Evolutionary conservation across 1,140 invertebrate species (phyloP), one percentile per base, ranked within the genome.

Genomic region (Megalonaias nervosa): DNA sequence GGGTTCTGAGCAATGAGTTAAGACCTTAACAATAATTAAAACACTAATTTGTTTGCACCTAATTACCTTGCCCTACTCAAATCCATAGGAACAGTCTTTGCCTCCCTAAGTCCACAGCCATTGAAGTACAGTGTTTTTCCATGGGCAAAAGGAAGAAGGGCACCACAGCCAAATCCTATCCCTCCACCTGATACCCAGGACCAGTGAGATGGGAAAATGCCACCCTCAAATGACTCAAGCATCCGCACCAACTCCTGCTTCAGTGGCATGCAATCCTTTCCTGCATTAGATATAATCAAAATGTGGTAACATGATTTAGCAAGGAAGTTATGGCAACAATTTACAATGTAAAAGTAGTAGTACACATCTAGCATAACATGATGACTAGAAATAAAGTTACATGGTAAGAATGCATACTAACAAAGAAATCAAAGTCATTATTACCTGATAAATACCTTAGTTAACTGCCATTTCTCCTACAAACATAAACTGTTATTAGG

Each of bases 71-170:
- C 78, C 4, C 55, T 74, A 13, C 62, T 82, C 6, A 89, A 82
- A 81, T 92, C 91, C 74, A 92, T 84, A 67, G 91, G 89, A n/a
- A 84, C 84, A 14, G 91, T 92, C 31, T 88, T 74, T 13, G 91
- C 91, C 78, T 90, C 87, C 64, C 92, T 77, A 19, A 84, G 79
- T 11, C 90, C 91, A 87, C 92, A 92, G 48, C 89, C 91, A 77
- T 90, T 91, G 84, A 92, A 92, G 75, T 92, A 92, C 1, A 92
- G 81, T 23, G 91, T 91, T 75, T 91, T 91, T 9, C 92, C 92
- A 80, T 92, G 91, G 55, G 89, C 90, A 80, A 87, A 87, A 0
- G 91, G 91, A 12, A 88, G 84, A 62, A 92, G 78, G 19, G 90
- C 88, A 23, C 90, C 91, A 87, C 92, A 92, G 4, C 91, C 91